These are phyloP conservation scores for Apocrypta bakeri DNA, from an alignment of 1,140 invertebrate species.

Conservation along the genomic window DNA sequence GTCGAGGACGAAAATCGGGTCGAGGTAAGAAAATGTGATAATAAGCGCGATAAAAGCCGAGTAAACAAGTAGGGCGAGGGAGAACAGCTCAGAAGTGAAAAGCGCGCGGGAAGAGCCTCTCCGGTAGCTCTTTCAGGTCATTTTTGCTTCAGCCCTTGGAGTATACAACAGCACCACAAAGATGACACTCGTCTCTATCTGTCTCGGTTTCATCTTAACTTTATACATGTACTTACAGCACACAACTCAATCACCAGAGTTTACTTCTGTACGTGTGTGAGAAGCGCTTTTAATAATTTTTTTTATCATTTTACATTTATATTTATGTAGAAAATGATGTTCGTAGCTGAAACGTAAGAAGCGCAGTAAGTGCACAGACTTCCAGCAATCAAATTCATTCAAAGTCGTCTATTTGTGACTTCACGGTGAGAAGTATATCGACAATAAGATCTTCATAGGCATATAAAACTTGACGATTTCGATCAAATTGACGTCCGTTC, in stretches of 20 bases:
- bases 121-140: slow-evolving; percentile 9
- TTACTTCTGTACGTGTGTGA: not conserved
- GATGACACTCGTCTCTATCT: slow-evolving; percentile 8
- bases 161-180: not conserved
- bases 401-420: not conserved
- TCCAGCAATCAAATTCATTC: not conserved
- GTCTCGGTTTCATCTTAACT: not conserved
- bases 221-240: not conserved
- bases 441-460: not conserved
- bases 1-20: slow-evolving; percentile 32
- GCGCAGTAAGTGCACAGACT: no score
- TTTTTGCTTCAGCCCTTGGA: slow-evolving; percentile 25
- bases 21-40: slow-evolving; percentile 53
- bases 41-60: slow-evolving; percentile 49
- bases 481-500: not conserved
- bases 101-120: slow-evolving; percentile 3
- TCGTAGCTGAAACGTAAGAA: no score
- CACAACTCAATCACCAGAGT: not conserved
- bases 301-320: no score
- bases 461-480: no score
- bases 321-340: no score
- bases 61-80: slow-evolving; percentile 32
- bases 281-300: no score
- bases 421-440: not conserved
- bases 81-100: not conserved